Base-by-base conservation (phyloP, 1,140 invertebrate genomes). In the Heliconius himera region DNA sequence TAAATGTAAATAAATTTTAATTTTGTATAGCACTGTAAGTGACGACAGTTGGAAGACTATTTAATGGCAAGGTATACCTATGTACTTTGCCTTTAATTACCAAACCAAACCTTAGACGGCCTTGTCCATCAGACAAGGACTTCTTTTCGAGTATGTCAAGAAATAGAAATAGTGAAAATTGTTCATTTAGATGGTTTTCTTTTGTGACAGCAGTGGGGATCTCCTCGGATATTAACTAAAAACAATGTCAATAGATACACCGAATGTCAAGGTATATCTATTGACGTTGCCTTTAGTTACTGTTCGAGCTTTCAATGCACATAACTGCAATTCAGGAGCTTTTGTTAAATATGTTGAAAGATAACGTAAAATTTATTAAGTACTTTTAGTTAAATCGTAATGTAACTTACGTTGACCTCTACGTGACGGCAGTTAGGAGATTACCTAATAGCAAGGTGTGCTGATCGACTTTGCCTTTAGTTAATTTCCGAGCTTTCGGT, bases 201-300 rank as follows among this genome's bases (percentile, higher is more conserved):
- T 18, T 51, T 51, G 49, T 16, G 16, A 70, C 22, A 70, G 13
- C 26, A 70, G 8, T 29, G 16, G 70, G 20, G 70, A 70, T 71
- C 22, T 36, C 8, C 72, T 73, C 72, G 54, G 20, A n/a, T 56
- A 56, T 22, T 56, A 22, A 56, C 20, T 11, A 73, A 73, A 33
- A 33, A 71, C 70, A 71, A 36, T n/a, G 26, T 71, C 26, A 8
- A 36, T 71, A 33, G 70, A 71, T 33, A 71, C 38, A 72, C 71
- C 71, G 70, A 77, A 41, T 33, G 38, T n/a, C 38, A 29, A 51
- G 75, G 75, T 71, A 36, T 77, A 46, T 13, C n/a, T 26, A 36
- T 70, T 22, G 20, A 77, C 22, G 70, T 36, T 77, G 75, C 75
- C 56, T 76, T 60, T 76, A 76, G 75, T 66, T 76, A 76, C 54